A percentile compares a stretch with the other conserved stretches of the same genome.
These are phyloP conservation scores for Leptinotarsa haldemani DNA, from an alignment of 2,888 invertebrate genomes.

Conservation along the genomic window DNA sequence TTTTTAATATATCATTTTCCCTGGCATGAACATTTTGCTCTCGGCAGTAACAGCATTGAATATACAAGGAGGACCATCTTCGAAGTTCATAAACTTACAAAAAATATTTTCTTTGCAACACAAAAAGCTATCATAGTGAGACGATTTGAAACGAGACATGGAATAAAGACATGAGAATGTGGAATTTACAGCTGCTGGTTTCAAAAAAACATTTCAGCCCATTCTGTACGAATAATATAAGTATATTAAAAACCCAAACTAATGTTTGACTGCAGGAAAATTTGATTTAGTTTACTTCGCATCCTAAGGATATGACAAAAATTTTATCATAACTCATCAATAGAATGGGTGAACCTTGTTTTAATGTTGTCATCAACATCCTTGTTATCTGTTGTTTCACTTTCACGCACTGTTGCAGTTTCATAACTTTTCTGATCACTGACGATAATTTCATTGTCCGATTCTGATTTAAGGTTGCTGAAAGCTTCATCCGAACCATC, in stretches of 20 bases:
- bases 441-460: constrained; percentile 48
- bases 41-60: too few species aligned
- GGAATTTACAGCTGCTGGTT: not conserved
- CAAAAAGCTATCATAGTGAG: not conserved
- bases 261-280: not conserved
- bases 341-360: constrained; percentile 46
- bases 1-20: not conserved
- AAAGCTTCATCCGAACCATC: constrained; percentile 44
- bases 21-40: not conserved
- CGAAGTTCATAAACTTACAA: too few species aligned
- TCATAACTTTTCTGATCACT: constrained; percentile 41
- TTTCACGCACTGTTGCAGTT: constrained; percentile 29
- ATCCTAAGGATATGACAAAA: constrained; percentile 13
- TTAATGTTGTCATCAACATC: constrained; percentile 40
- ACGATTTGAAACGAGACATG: not conserved
- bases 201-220: not conserved
- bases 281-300: not conserved
- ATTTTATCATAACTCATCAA: constrained; percentile 52
- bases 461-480: constrained; percentile 42
- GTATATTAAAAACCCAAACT: constrained; percentile 9
- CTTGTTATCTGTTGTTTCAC: constrained; percentile 28
- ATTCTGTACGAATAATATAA: constrained; percentile 8
- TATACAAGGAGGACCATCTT: too few species aligned
- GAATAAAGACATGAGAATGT: not conserved
- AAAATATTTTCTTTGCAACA: too few species aligned